Percentiles rank a stretch among this genome's conserved stretches.
Evolutionary conservation across 1,140 invertebrate genomes (phyloP).

Genomic region (Drosophila setifemur): DNA sequence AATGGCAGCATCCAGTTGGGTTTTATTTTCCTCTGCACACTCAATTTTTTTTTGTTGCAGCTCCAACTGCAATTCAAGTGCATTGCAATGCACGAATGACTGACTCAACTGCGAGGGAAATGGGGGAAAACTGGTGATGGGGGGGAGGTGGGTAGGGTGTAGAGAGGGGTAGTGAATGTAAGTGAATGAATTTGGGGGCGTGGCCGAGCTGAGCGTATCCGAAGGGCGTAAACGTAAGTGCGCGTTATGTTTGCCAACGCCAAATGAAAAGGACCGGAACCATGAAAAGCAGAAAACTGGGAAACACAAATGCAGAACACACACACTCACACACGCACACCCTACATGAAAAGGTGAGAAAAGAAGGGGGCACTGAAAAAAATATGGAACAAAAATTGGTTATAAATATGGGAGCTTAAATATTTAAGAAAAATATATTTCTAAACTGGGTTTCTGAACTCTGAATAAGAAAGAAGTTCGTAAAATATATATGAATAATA

Average conservation of each 20-base stretch:
- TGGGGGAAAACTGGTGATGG: neutral
- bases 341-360: neutral
- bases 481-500: no score
- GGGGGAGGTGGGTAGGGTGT: no score
- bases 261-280: constrained; percentile 43
- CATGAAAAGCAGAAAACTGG: constrained; percentile 36
- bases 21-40: constrained; percentile 38
- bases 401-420: neutral
- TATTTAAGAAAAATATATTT: no score
- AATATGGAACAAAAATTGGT: neutral
- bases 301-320: constrained; percentile 52
- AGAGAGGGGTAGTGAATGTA: constrained; percentile 16
- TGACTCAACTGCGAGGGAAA: constrained; percentile 15
- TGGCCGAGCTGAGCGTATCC: constrained; percentile 26
- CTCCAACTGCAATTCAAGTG: constrained; percentile 55
- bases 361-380: neutral
- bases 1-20: constrained; percentile 57
- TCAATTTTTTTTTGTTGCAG: constrained; percentile 49
- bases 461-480: no score
- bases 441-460: no score
- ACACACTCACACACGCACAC: neutral
- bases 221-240: constrained; percentile 41
- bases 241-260: constrained; percentile 45
- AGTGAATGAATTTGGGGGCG: constrained; percentile 35
- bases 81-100: constrained; percentile 52